These are phyloP conservation scores for Solenopsis fugax DNA, from an alignment of 1,140 invertebrate genomes.

Conservation along the genomic window DNA sequence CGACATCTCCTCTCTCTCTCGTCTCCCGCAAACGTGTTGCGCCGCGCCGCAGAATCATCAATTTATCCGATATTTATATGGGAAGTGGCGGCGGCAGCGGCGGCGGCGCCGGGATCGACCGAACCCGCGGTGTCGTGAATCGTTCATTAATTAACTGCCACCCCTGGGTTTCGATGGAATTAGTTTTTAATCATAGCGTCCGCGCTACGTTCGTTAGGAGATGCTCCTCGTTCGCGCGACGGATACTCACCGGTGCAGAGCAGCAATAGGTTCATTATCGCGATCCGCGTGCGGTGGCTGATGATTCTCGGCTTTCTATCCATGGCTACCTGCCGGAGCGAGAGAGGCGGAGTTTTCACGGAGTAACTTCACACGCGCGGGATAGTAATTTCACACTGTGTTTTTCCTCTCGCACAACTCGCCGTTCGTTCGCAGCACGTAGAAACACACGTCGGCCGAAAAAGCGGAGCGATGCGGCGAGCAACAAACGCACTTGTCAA, in stretches of 20 bases:
- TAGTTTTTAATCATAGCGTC: slow-evolving; percentile 57
- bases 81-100: neutral
- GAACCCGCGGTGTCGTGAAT: slow-evolving; percentile 1
- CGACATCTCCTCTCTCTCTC: neutral
- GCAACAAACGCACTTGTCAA: slow-evolving; percentile 23
- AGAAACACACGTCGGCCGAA: neutral
- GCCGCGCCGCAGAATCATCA: slow-evolving; percentile 31
- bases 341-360: slow-evolving; percentile 13
- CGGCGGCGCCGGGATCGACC: neutral
- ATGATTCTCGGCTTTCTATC: slow-evolving; percentile 50
- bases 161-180: slow-evolving; percentile 16
- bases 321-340: slow-evolving; percentile 20
- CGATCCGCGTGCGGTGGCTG: slow-evolving; percentile 43
- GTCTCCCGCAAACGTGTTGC: slow-evolving; percentile 1
- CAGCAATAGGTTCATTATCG: slow-evolving; percentile 63
- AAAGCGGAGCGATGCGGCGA: neutral
- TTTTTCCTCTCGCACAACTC: neutral
- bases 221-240: neutral
- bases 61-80: slow-evolving; percentile 53
- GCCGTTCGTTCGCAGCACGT: neutral
- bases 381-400: slow-evolving; percentile 33
- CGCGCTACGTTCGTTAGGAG: slow-evolving; percentile 32
- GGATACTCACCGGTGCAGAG: slow-evolving; percentile 55
- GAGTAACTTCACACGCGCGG: slow-evolving; percentile 37
- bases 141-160: slow-evolving; percentile 56